phyloP scores from a whole-genome alignment of 2,113 vertebrate species.

The Tragelaphus imberbis region DNA sequence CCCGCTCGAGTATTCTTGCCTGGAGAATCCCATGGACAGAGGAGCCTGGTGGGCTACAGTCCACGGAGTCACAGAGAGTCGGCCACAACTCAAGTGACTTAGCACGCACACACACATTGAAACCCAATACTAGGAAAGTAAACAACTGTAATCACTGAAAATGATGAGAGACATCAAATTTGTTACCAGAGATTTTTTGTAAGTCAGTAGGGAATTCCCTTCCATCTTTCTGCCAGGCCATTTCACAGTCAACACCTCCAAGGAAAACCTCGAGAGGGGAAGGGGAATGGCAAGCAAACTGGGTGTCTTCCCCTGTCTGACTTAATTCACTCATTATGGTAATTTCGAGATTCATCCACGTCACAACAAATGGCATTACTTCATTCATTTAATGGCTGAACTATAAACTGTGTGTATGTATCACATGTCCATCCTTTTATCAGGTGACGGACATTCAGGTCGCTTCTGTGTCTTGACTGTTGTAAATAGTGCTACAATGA shows the following conservation, averaged over 20 bases:
- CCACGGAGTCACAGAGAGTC: neutral
- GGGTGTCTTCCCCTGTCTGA: neutral
- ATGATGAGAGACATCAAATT: neutral
- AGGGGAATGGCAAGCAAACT: neutral
- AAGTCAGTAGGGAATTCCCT: neutral
- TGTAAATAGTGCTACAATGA: neutral
- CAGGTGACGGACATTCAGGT: neutral
- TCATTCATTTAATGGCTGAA: neutral
- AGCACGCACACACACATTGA: neutral
- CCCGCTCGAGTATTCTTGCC: neutral
- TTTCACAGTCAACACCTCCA: neutral
- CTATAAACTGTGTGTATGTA: neutral
- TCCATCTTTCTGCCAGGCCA: neutral
- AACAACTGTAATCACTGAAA: neutral
- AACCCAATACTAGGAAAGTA: neutral
- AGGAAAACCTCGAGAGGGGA: neutral
- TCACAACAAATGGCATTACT: neutral
- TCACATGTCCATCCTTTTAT: neutral
- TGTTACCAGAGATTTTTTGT: neutral
- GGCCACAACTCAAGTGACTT: rapidly evolving
- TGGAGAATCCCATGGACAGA: neutral
- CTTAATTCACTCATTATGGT: neutral
- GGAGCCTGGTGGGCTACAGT: neutral
- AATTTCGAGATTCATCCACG: neutral
- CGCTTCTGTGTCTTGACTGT: neutral